Evolutionary conservation across 1,140 invertebrate species (phyloP).

Genomic region (Metaphire vulgaris): DNA sequence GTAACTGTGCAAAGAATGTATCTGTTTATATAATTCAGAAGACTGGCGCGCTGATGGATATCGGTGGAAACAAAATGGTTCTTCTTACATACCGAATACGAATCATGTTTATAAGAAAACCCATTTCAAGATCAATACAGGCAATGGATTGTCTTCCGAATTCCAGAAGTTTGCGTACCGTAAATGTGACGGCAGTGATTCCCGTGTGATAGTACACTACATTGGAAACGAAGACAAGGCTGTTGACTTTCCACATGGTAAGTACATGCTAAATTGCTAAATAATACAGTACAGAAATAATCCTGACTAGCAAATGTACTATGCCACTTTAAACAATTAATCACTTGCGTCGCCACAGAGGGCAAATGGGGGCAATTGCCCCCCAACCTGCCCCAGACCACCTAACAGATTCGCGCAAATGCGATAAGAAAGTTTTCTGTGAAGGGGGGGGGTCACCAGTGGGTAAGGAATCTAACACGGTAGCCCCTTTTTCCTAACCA

Average conservation of each 20-base stretch:
- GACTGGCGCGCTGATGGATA: not conserved
- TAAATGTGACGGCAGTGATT: not conserved
- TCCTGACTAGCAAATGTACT: not conserved
- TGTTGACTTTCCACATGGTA: not conserved
- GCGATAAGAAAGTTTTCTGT: too few relatives aligned
- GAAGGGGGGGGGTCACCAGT: too few relatives aligned
- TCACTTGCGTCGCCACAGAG: not conserved
- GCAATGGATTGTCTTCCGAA: not conserved
- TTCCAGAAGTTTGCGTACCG: not conserved
- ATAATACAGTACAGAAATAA: not conserved
- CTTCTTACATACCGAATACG: not conserved
- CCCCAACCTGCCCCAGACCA: too few relatives aligned
- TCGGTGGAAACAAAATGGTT: not conserved
- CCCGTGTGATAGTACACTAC: not conserved
- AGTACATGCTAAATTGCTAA: too few relatives aligned
- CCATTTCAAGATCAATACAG: not conserved
- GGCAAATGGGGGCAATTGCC: not conserved
- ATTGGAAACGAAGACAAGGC: not conserved
- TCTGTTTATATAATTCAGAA: too few relatives aligned
- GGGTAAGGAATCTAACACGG: too few relatives aligned
- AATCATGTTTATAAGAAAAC: not conserved
- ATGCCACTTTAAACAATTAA: not conserved
- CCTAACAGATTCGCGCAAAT: too few relatives aligned
- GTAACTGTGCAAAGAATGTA: too few relatives aligned
- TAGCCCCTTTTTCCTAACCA: too few relatives aligned